Percentiles rank a stretch among this genome's conserved stretches.
Evolutionary conservation across 2,888 invertebrate genomes (phyloP).

Genomic region (Heteromyza rotundicornis): DNA sequence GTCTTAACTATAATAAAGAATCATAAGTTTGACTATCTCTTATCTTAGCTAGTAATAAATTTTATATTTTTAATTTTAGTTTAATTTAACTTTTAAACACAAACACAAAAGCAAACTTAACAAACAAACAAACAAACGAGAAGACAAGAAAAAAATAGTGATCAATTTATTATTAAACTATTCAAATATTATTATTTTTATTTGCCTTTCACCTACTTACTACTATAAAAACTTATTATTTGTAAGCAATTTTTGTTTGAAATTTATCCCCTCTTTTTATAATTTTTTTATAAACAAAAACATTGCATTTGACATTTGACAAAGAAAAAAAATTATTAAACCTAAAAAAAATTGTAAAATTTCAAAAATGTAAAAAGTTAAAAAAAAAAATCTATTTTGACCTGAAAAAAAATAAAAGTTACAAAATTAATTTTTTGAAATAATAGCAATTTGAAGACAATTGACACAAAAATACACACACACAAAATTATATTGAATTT

Average conservation of each 20-base stretch:
- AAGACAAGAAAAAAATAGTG: constrained; percentile 41
- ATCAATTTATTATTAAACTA: constrained; percentile 44
- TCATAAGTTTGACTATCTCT: constrained; percentile 42
- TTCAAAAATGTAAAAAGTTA: constrained; percentile 13
- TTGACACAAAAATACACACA: constrained; percentile 24
- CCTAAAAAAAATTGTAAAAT: not conserved
- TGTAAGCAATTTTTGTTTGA: constrained; percentile 21
- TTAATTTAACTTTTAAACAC: constrained; percentile 35
- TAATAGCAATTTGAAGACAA: too few relatives aligned
- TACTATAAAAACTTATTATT: constrained; percentile 25
- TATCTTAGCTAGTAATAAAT: constrained; percentile 29
- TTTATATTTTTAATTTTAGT: constrained; percentile 40
- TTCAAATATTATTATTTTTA: constrained; percentile 26
- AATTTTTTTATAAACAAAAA: constrained; percentile 14
- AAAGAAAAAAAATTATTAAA: constrained; percentile 4
- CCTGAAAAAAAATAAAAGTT: constrained; percentile 24
- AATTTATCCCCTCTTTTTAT: too few relatives aligned
- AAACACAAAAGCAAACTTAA: constrained; percentile 29
- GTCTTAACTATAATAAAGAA: constrained; percentile 16
- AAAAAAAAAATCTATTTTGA: constrained; percentile 9
- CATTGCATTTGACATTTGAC: constrained; percentile 11
- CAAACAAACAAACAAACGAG: constrained; percentile 45
- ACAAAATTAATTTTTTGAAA: constrained; percentile 5
- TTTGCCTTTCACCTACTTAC: constrained; percentile 29
- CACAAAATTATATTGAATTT: constrained; percentile 51